Evolutionary conservation across 2,113 vertebrate species (phyloP), one percentile per base, ranked within the genome.

Genomic region (Marmota flaviventris): DNA sequence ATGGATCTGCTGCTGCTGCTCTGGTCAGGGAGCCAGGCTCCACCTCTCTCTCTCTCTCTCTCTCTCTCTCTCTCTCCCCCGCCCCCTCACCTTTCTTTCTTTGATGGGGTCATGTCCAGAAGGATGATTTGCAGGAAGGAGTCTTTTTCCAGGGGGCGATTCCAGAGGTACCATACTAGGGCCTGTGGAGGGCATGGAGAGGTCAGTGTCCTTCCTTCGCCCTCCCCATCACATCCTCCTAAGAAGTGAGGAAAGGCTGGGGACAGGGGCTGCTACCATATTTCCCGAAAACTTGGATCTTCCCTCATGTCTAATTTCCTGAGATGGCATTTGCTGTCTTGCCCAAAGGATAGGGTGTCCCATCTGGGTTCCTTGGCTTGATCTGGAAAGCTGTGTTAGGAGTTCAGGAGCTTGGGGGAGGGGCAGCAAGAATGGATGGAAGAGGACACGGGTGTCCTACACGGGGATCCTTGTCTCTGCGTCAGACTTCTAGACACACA

Each of bases 91-190:
- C 98, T 98, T 82, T 97, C 94, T 61, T 94, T 81, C 45, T 94
- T 92, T 17, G 9, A 29, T 27, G 67, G 65, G 42, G 61, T 34
- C 67, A 82, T 17, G 58, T 98, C 97, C 67, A 2, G 93, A 85
- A 98, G 98, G n/a, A 91, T 89, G 76, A 98, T 11, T 67, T 96
- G 92, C 42, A 97, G 65, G 63, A 95, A 97, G 94, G 98, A 96
- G 27, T 97, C 86, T 1, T 77, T 91, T 56, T 95, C 81, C 95
- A 98, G 45, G 27, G 94, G 93, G 0, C 45, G 34, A 10, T 96
- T 51, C 85, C 95, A 76, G 94, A 98, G 95, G 82, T 97, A 89
- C 98, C 98, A 98, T 70, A 97, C 45, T 24, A 98, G 76, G 2
- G 98, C 98, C 98, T 98, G 69, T 45, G 53, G 85, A 34, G 14